Conservation (phyloP, 37 sponge, comb jelly and placozoan genomes). For the Chondrosia reniformis region DNA sequence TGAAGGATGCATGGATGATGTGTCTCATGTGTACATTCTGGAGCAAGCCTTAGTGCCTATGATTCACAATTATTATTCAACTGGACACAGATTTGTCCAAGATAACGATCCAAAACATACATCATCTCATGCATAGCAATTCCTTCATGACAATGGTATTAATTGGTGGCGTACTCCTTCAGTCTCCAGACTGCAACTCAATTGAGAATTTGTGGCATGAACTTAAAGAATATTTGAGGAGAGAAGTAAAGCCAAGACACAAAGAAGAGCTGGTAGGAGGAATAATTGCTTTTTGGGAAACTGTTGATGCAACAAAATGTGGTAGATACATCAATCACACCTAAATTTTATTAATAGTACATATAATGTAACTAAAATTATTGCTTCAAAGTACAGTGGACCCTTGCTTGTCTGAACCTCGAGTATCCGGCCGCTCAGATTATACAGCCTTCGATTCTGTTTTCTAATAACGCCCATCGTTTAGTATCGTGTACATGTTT, state of each 20-base stretch:
- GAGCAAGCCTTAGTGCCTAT: background rate
- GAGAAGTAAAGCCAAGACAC: slow-evolving; percentile 21
- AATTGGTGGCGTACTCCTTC: slow-evolving; percentile 13
- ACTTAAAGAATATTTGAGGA: slow-evolving; percentile 5
- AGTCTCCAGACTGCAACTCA: slow-evolving; percentile 14
- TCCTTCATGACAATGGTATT: background rate
- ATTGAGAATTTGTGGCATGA: too few relatives aligned
- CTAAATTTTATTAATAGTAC: background rate
- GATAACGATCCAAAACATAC: too few relatives aligned
- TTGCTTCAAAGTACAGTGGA: too few relatives aligned
- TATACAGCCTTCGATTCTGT: too few relatives aligned
- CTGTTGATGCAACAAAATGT: slow-evolving; percentile 8
- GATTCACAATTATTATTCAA: background rate
- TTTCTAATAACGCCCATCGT: too few relatives aligned
- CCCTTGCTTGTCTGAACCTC: too few relatives aligned
- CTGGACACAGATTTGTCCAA: slow-evolving; percentile 9
- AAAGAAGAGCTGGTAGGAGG: slow-evolving; percentile 21
- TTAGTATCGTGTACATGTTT: too few relatives aligned
- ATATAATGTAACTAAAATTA: too few relatives aligned
- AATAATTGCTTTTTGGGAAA: slow-evolving; percentile 18
- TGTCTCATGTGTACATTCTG: background rate
- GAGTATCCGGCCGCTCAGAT: too few relatives aligned
- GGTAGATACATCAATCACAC: background rate
- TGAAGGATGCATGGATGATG: background rate
- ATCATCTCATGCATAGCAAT: too few relatives aligned